phyloP scores from a whole-genome alignment of 2,797 vertebrate species.

The Threskiornis aethiopicus region DNA sequence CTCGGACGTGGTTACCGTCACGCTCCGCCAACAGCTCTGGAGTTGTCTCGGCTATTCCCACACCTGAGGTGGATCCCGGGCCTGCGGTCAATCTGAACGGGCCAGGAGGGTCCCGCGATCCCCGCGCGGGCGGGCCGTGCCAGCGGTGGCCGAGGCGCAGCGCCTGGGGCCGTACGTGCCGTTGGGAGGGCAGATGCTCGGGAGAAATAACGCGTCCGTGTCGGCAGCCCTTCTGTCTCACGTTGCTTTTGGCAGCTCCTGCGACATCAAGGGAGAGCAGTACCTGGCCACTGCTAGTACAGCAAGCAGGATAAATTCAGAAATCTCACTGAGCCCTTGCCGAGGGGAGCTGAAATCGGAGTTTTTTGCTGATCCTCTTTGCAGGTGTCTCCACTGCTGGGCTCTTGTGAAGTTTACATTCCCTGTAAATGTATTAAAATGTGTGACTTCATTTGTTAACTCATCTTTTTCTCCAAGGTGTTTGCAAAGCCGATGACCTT shows the following conservation, averaged over 20 bases:
- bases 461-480: background rate
- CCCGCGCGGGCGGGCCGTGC: fast-evolving
- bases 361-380: background rate
- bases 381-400: background rate
- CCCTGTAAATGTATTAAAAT: background rate
- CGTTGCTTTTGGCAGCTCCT: background rate
- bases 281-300: fast-evolving
- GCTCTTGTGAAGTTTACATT: fast-evolving
- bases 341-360: background rate
- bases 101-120: fast-evolving
- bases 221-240: background rate
- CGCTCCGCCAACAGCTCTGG: fast-evolving
- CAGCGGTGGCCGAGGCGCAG: background rate
- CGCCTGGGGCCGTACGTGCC: fast-evolving
- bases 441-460: background rate
- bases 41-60: fast-evolving
- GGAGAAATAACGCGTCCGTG: fast-evolving
- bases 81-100: fast-evolving
- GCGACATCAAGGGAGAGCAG: fast-evolving
- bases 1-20: fast-evolving
- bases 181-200: background rate
- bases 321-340: fast-evolving
- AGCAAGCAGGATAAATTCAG: fast-evolving
- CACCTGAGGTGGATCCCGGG: fast-evolving
- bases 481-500: background rate